Evolutionary conservation across 2,888 invertebrate genomes (phyloP).

Genomic region (Heliconius sara): DNA sequence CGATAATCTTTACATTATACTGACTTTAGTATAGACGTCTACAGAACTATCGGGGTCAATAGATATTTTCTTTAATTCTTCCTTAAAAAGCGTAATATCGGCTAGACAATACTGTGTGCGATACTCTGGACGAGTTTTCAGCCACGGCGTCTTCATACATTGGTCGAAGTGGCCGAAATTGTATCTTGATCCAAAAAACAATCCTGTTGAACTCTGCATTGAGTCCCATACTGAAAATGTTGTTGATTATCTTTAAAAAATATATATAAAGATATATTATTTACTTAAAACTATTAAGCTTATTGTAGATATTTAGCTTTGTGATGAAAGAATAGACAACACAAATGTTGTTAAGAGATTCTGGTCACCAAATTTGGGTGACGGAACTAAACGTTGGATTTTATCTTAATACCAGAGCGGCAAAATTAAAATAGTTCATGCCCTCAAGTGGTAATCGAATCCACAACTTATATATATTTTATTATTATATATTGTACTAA

Average conservation of each 20-base stretch:
- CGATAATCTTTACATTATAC: conserved; percentile 9
- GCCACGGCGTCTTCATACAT: conserved; percentile 73
- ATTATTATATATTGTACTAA: too few species aligned
- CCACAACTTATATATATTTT: too few species aligned
- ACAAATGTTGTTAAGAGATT: neutral
- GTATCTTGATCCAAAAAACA: conserved; percentile 80
- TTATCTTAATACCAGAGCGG: neutral
- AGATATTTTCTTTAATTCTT: conserved; percentile 17
- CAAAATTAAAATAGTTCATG: neutral
- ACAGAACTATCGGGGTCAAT: conserved; percentile 48
- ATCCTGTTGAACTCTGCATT: conserved; percentile 81
- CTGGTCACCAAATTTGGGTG: neutral
- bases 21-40: conserved; percentile 51
- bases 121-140: conserved; percentile 58
- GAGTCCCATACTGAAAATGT: conserved; percentile 83
- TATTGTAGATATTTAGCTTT: too few species aligned
- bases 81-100: conserved; percentile 59
- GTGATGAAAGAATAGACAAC: too few species aligned
- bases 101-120: conserved; percentile 77
- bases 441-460: neutral
- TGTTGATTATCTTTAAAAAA: too few species aligned
- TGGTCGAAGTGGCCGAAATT: conserved; percentile 86
- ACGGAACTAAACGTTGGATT: neutral
- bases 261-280: too few species aligned
- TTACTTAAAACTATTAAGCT: too few species aligned